These are phyloP conservation scores for Sarcophaga caerulescens DNA, from an alignment of 2,888 invertebrate genomes.

Conservation along the genomic window DNA sequence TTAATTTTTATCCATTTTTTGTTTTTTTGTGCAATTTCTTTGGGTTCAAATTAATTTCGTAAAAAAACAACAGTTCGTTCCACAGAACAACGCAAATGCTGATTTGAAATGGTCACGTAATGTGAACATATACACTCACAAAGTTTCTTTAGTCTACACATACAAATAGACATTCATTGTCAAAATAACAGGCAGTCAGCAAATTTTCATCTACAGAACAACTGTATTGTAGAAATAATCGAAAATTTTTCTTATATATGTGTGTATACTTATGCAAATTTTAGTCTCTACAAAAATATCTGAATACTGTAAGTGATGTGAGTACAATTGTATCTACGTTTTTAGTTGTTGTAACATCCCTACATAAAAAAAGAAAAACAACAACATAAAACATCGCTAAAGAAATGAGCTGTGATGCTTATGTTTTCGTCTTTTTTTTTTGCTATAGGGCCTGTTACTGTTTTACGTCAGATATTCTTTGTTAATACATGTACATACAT, in stretches of 20 bases:
- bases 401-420: not conserved
- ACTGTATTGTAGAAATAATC: not conserved
- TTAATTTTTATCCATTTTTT: not conserved
- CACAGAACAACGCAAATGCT: no score
- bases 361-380: not conserved
- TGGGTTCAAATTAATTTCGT: no score
- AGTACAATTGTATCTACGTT: no score
- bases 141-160: conserved; percentile 16
- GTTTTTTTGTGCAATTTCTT: no score
- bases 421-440: not conserved
- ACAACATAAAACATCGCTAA: not conserved
- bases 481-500: not conserved
- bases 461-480: conserved; percentile 2
- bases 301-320: no score
- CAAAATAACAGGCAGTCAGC: conserved; percentile 63
- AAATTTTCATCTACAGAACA: conserved; percentile 7
- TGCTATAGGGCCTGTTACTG: not conserved
- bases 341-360: not conserved
- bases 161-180: conserved; percentile 56
- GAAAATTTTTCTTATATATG: not conserved
- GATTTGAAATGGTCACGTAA: conserved; percentile 5
- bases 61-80: no score
- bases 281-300: not conserved
- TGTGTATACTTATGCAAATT: conserved; percentile 8
- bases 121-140: not conserved